These are phyloP conservation scores for Alcis repandata DNA, from an alignment of 2,888 invertebrate genomes.

Conservation along the genomic window DNA sequence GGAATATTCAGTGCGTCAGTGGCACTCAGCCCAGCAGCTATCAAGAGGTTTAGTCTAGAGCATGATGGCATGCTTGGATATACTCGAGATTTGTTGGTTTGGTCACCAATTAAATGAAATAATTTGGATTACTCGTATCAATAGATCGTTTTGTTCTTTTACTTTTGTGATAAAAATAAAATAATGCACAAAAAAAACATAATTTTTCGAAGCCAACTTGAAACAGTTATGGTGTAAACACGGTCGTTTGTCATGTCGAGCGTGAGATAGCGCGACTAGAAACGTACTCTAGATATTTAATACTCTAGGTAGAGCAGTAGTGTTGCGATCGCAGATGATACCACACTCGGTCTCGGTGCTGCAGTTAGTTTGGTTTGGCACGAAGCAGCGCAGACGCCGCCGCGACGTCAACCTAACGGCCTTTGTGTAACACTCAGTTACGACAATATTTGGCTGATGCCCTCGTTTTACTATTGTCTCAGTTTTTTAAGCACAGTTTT, in stretches of 20 bases:
- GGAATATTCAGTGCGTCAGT: neutral
- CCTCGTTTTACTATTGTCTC: neutral
- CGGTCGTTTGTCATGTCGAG: neutral
- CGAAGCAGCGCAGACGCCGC: neutral
- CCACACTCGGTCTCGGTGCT: neutral
- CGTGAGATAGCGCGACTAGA: neutral
- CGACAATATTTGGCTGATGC: slow-evolving; percentile 12
- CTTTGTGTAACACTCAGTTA: slow-evolving; percentile 10
- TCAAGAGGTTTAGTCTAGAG: neutral
- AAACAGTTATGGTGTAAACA: neutral
- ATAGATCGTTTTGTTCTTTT: neutral
- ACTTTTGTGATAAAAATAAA: too few species aligned
- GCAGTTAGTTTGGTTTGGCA: too few species aligned
- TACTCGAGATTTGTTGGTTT: neutral
- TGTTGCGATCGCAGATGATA: neutral
- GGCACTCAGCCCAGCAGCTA: too few species aligned
- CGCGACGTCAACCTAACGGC: neutral
- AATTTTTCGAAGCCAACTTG: neutral
- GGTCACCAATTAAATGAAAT: too few species aligned
- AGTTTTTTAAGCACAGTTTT: neutral
- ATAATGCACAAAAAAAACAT: too few species aligned
- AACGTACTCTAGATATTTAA: neutral
- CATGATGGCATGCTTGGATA: slow-evolving; percentile 6
- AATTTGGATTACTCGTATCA: neutral
- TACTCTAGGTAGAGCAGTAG: neutral